These are phyloP conservation scores for Chymomyza caudatula DNA, from an alignment of 2,888 invertebrate species.

Conservation along the genomic window DNA sequence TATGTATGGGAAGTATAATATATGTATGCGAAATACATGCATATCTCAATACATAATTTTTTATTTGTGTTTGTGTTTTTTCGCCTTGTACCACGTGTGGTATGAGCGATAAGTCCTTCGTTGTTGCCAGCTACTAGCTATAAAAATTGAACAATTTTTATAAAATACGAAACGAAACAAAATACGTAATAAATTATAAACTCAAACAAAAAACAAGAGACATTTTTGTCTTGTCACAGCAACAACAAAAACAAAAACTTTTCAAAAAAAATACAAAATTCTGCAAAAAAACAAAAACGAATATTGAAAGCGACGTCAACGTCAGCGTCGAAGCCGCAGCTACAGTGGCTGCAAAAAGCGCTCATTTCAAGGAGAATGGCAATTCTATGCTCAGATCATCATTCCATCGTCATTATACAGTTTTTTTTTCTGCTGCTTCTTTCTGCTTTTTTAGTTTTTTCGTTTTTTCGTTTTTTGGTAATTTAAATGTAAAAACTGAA, in stretches of 20 bases:
- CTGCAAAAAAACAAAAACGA: slow-evolving; percentile 17
- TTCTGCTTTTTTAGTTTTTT: slow-evolving; percentile 10
- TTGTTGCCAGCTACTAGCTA: slow-evolving; percentile 30
- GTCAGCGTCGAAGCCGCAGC: neutral
- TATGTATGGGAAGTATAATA: neutral
- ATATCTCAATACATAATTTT: neutral
- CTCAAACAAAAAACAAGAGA: slow-evolving; percentile 23
- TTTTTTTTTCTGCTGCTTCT: slow-evolving; percentile 2
- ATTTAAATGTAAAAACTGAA: neutral
- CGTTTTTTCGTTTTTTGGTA: slow-evolving; percentile 29
- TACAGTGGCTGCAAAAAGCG: slow-evolving; percentile 1
- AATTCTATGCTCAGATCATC: neutral
- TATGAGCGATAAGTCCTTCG: slow-evolving; percentile 31
- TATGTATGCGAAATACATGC: neutral
- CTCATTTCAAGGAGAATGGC: slow-evolving; percentile 46
- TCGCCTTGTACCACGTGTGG: neutral
- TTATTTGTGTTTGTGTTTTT: neutral
- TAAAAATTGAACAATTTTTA: slow-evolving; percentile 40
- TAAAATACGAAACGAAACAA: slow-evolving; percentile 13
- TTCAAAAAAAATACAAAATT: neutral
- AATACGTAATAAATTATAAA: slow-evolving; percentile 57
- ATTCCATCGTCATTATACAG: neutral
- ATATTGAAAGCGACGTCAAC: neutral
- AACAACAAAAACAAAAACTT: slow-evolving; percentile 8
- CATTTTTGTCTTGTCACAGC: slow-evolving; percentile 26